Base-by-base conservation (phyloP, 2,113 vertebrate species). In the Coreoperca whiteheadi region DNA sequence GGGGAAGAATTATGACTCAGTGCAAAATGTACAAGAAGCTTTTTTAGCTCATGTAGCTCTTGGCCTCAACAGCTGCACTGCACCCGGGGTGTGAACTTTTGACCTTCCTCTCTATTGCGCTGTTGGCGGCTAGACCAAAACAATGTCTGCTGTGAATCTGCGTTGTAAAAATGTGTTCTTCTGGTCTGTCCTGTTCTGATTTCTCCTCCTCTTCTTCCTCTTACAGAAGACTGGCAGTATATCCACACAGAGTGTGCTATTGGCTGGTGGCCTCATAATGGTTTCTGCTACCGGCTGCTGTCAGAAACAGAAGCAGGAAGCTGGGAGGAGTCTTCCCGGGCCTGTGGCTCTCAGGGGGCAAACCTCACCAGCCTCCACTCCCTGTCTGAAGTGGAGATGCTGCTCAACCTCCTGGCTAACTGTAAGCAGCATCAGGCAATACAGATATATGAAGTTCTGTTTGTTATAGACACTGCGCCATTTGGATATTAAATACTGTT, bases 151-250 rank as follows among this genome's bases (percentile, higher is more conserved):
- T 83, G 69, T 69, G 65, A 81, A 21, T 51, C 2, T 73, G 8
- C 50, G 51, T 51, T 50, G 25, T 32, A 10, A 28, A 82, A 67
- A 53, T 32, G 2, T 77, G 28, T 72, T 66, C 30, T 69, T 81
- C 51, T 64, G 3, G 41, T 51, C 67, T 59, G 6, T 48, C 18
- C 18, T 64, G 9, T 72, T 70, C 16, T 65, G 41, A 77, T 61
- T 54, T 67, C 30, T 60, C 21, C 32, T 79, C 56, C 50, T 32
- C 37, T 83, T 43, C 32, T 9, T 85, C 15, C 11, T 63, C 64
- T 53, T 30, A 82, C 93, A 96, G 97, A 95, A 81, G 92, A 91
- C 11, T 99, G 98, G 98, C 97, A 96, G 88, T 97, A 98, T 57
- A 86, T 96, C 59, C 81, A 87, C 48, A 99, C 97, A 0, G 87